phyloP scores from a whole-genome alignment of 2,113 vertebrate species.

The Salvelinus alpinus region DNA sequence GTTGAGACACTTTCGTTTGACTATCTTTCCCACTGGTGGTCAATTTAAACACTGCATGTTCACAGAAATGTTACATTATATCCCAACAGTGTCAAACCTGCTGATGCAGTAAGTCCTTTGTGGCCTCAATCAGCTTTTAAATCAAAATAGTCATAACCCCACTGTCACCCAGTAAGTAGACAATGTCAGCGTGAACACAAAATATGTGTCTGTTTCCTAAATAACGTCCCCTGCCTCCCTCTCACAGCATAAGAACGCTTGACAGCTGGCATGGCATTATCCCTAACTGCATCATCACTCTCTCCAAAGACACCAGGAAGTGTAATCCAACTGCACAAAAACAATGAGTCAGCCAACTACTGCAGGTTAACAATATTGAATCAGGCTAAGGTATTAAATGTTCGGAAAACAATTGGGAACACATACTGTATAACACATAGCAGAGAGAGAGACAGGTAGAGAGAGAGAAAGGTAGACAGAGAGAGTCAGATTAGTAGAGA shows the following conservation, averaged over 20 bases:
- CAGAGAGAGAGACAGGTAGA: background rate
- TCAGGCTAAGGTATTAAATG: background rate
- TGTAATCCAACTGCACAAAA: background rate
- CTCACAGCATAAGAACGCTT: background rate
- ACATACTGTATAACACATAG: background rate
- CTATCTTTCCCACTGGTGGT: constrained; percentile 19
- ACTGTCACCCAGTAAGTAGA: background rate
- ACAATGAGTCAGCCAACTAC: background rate
- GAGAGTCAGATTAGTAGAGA: background rate
- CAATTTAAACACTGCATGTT: constrained; percentile 12
- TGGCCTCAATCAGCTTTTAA: constrained; percentile 1
- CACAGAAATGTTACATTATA: background rate
- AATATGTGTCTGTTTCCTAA: background rate
- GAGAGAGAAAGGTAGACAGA: background rate
- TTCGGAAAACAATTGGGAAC: background rate
- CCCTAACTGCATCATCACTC: background rate
- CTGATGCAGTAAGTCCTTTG: background rate
- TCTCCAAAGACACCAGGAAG: background rate
- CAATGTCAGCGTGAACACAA: background rate
- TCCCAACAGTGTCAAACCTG: background rate
- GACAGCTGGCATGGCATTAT: background rate
- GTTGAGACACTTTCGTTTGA: background rate
- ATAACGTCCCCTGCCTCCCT: background rate
- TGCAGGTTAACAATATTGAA: background rate
- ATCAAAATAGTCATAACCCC: constrained; percentile 5